These are phyloP conservation scores for Epicampocera succincta DNA, from an alignment of 2,888 invertebrate species.

Conservation along the genomic window DNA sequence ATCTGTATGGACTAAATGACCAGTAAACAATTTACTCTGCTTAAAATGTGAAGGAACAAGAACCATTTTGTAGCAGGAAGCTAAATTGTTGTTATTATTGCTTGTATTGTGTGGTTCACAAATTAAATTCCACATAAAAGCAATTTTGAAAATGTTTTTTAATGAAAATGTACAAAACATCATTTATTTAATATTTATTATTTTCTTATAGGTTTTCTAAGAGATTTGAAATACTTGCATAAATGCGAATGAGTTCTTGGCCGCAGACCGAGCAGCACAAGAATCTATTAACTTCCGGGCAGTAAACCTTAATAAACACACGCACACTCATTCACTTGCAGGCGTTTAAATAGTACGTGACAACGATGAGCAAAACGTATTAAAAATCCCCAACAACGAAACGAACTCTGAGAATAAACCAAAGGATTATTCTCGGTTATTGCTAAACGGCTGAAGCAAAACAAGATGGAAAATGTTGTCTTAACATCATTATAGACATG, in stretches of 20 bases:
- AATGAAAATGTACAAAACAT: conserved; percentile 71
- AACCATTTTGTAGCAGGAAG: conserved; percentile 71
- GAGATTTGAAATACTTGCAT: conserved; percentile 32
- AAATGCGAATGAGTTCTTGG: neutral
- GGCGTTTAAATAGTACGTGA: conserved; percentile 74
- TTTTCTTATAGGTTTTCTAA: conserved; percentile 43
- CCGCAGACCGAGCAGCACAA: conserved; percentile 5
- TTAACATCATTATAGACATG: conserved; percentile 62
- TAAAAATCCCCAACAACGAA: conserved; percentile 29
- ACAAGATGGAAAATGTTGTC: conserved; percentile 51
- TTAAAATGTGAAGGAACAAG: conserved; percentile 53
- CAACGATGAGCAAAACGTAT: conserved; percentile 63
- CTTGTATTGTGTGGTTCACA: conserved; percentile 77
- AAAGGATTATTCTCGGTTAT: conserved; percentile 50
- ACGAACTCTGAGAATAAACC: no score
- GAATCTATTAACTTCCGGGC: conserved; percentile 74
- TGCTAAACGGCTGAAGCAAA: conserved; percentile 24
- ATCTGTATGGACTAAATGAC: conserved; percentile 19
- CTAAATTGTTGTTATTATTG: conserved; percentile 79
- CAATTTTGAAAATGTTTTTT: conserved; percentile 74
- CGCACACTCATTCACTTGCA: conserved; percentile 56
- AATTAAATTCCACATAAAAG: conserved; percentile 80
- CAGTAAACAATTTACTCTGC: conserved; percentile 59
- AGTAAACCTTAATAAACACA: conserved; percentile 42
- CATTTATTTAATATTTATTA: conserved; percentile 69